These are phyloP conservation scores for Drosophila busckii DNA, from an alignment of 1,140 invertebrate species.

Conservation along the genomic window DNA sequence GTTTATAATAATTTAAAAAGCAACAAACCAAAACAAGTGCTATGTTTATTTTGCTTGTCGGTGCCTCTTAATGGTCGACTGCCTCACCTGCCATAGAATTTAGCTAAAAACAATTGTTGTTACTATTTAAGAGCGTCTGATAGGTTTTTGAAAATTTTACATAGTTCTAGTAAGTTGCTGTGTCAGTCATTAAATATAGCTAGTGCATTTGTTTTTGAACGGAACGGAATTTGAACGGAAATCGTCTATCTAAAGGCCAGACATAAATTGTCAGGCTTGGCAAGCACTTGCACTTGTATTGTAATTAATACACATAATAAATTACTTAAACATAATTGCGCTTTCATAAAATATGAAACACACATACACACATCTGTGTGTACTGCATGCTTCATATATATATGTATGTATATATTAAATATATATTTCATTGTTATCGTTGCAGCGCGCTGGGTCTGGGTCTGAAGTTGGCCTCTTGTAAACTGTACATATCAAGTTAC, in stretches of 20 bases:
- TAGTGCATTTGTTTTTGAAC: background rate
- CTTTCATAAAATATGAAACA: constrained; percentile 34
- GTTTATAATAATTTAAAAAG: constrained; percentile 43
- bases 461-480: constrained; percentile 55
- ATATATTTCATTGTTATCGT: too few relatives aligned
- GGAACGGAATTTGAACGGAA: constrained; percentile 27
- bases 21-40: constrained; percentile 24
- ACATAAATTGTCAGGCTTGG: constrained; percentile 1
- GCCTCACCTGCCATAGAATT: constrained; percentile 8
- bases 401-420: too few relatives aligned
- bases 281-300: constrained; percentile 1
- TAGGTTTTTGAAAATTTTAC: background rate
- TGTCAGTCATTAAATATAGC: background rate
- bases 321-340: constrained; percentile 58
- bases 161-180: background rate
- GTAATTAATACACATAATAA: constrained; percentile 69
- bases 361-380: constrained; percentile 42
- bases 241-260: constrained; percentile 25
- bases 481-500: constrained; percentile 71
- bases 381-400: constrained; percentile 16
- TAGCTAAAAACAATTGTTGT: constrained; percentile 1
- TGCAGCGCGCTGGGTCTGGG: background rate
- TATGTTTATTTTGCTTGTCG: constrained; percentile 26
- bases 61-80: constrained; percentile 14
- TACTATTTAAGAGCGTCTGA: constrained; percentile 5